Base-by-base conservation (phyloP, 2,888 invertebrate genomes). In the Suillia variegata region DNA sequence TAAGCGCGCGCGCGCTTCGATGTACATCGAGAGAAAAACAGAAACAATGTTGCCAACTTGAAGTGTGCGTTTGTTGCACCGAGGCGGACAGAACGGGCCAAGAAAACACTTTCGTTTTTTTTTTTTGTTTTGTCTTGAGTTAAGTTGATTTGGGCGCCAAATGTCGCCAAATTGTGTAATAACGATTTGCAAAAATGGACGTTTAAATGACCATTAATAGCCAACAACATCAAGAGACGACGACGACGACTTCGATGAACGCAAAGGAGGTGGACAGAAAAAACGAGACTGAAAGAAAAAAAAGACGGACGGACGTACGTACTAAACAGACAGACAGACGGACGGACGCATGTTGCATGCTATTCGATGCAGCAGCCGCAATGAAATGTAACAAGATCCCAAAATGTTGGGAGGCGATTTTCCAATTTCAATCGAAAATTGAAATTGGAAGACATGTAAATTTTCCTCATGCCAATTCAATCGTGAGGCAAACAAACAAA, bases 101-200 rank as follows among this genome's bases (percentile, higher is more conserved):
- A 53, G 20, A 56, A 60, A 52, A 61, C 21, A 31, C 20, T 18
- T 33, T 26, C 34, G 26, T 56, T 12, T 49, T 33, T 49, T 26
- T 15, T 21, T 26, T 21, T 48, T n/a, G 20, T 5, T 8, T 31
- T 17, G 52, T 17, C 17, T 52, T 20, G 8, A 20, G 1, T 34
- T 13, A 10, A 13, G 2, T 1, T 49, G 22, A 12, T 18, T 52
- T 20, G 33, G 49, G n/a, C 54, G 21, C 51, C 24, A 17, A 45
- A 13, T 54, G 47, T 51, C 55, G 48, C 21, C 33, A 68, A 68
- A 67, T 76, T 79, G 75, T 74, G 77, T 76, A 78, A 76, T 74
- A 79, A 75, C 75, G 71, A 78, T 78, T 78, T 78, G 73, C 76
- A 70, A 71, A 77, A 76, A 74, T 78, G 74, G 71, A 67, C 69